Evolutionary conservation across 2,797 vertebrate genomes (phyloP).

Genomic region (Philypnodon macrostomus): DNA sequence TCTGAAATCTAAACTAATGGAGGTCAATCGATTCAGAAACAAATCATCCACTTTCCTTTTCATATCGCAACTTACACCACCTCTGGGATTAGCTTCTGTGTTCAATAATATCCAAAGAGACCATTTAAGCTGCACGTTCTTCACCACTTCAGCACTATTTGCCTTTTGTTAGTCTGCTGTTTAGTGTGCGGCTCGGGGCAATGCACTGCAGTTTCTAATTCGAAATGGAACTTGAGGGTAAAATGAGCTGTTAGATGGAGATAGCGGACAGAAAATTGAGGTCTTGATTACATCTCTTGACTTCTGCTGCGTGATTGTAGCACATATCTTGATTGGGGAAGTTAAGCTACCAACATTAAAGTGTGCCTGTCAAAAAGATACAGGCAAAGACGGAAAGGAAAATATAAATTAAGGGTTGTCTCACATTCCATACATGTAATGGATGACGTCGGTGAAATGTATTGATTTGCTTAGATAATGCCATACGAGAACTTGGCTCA

Average conservation of each 20-base stretch:
- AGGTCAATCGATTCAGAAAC: slow-evolving; percentile 62
- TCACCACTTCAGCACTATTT: slow-evolving; percentile 40
- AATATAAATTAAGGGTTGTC: no score
- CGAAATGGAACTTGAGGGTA: slow-evolving; percentile 28
- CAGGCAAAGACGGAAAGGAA: no score
- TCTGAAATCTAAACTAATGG: slow-evolving; percentile 69
- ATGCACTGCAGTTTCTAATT: slow-evolving; percentile 34
- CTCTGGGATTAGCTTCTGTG: slow-evolving; percentile 56
- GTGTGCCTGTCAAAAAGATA: slow-evolving; percentile 1
- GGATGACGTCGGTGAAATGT: no score
- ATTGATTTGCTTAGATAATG: background rate
- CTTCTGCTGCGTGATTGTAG: background rate
- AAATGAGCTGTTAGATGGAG: slow-evolving; percentile 50
- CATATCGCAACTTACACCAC: slow-evolving; percentile 63
- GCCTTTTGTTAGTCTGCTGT: slow-evolving; percentile 60
- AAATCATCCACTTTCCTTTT: slow-evolving; percentile 65
- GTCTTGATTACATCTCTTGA: slow-evolving; percentile 39
- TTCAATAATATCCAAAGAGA: slow-evolving; percentile 51
- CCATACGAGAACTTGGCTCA: background rate
- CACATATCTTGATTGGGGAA: slow-evolving; percentile 19
- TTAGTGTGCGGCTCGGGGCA: slow-evolving; percentile 26
- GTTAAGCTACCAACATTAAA: slow-evolving; percentile 15
- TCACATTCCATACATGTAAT: no score
- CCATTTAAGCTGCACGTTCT: slow-evolving; percentile 31
- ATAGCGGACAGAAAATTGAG: slow-evolving; percentile 37